Evolutionary conservation across 2,888 invertebrate species (phyloP), one percentile per base, ranked within the genome.

Genomic region (Melanargia galathea): DNA sequence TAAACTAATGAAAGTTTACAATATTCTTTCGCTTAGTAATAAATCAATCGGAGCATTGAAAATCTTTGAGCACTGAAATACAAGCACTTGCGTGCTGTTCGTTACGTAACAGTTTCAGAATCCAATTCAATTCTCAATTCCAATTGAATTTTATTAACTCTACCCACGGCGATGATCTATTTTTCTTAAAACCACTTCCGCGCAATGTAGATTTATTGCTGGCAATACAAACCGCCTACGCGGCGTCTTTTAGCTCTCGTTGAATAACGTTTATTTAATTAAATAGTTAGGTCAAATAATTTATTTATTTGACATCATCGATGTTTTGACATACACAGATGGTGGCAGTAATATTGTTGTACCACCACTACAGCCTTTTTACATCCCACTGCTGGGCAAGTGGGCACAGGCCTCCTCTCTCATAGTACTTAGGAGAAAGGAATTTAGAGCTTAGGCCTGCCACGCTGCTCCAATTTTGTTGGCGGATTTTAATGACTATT

Each of bases 71-170:
- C 33, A 73, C 75, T 63, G 67, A 82, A 83, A 83, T 84, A 82
- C 70, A 65, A 68, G 68, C 82, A 83, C 82, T 43, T 43, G 18
- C 16, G 8, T 6, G 43, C 83, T 76, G 80, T 80, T 78, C 79
- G 66, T 77, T 77, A 67, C 84, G 84, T 83, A 83, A 84, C 64
- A 59, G 65, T 72, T 74, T 73, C 72, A 73, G 75, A 75, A 79
- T 70, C 68, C 18, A 43, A 43, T 18, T 43, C 43, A 43, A 43
- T 48, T 48, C 13, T 43, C 43, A 43, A 43, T 48, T 48, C 13
- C 52, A 52, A 52, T 35, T 52, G 52, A 60, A n/a, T 65, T 59
- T 55, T 62, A 58, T 59, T 57, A 35, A 60, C 26, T 40, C 40
- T 16, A 24, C 24, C 35, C 35, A 52, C n/a, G 13, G 13, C 18